A percentile compares a stretch with the other conserved stretches of the same genome.
phyloP scores from a whole-genome alignment of 2,797 vertebrate genomes.

The Falco concolor region DNA sequence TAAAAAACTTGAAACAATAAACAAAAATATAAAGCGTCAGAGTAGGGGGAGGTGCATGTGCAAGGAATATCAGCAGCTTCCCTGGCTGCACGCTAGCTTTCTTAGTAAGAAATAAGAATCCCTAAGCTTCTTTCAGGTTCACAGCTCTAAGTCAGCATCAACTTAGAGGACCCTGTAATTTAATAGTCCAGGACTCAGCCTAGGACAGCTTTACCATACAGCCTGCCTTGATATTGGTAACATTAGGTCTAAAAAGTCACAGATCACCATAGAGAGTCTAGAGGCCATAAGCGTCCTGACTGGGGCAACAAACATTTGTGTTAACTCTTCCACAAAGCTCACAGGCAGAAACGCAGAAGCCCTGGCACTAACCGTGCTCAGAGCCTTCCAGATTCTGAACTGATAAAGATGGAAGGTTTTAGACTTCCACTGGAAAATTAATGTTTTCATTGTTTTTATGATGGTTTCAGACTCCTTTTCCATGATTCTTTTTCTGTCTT shows the following conservation, averaged over 20 bases:
- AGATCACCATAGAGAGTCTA: background rate
- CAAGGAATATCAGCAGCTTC: background rate
- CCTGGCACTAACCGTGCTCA: background rate
- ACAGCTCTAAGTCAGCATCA: background rate
- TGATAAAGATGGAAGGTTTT: background rate
- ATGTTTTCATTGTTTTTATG: background rate
- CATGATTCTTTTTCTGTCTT: background rate
- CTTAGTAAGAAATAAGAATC: background rate
- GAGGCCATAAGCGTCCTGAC: background rate
- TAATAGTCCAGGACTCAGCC: background rate
- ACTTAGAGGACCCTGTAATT: background rate
- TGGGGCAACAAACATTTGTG: fast-evolving
- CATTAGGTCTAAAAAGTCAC: background rate
- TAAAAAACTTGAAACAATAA: background rate
- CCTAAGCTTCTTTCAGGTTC: background rate
- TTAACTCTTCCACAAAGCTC: background rate
- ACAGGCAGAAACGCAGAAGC: background rate
- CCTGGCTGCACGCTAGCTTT: background rate
- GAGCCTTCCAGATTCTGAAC: background rate
- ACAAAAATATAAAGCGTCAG: no score
- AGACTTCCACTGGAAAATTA: background rate
- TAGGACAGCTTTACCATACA: background rate
- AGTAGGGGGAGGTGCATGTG: no score
- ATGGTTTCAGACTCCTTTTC: background rate
- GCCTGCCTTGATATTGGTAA: background rate